Evolutionary conservation across 2,888 invertebrate genomes (phyloP).

Genomic region (Mimas tiliae): DNA sequence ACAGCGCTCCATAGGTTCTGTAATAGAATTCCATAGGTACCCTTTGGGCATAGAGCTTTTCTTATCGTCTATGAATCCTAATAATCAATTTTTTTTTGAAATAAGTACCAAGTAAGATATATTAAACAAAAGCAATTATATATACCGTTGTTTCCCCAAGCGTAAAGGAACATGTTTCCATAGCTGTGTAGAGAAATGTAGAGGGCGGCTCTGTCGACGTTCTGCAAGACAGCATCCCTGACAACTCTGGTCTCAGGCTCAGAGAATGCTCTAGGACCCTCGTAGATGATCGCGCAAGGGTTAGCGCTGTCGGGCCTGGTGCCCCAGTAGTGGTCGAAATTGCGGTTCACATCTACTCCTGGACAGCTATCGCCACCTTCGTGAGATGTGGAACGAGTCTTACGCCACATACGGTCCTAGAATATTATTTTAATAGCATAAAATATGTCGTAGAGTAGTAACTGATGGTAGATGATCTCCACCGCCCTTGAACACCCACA

Average conservation of each 20-base stretch:
- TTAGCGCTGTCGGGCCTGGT: slow-evolving; percentile 71
- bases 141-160: slow-evolving; percentile 87
- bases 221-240: slow-evolving; percentile 81
- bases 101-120: not conserved
- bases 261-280: slow-evolving; percentile 87
- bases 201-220: slow-evolving; percentile 80
- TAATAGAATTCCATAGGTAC: no score
- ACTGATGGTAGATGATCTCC: no score
- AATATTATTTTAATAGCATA: slow-evolving; percentile 22
- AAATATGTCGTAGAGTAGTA: not conserved
- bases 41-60: no score
- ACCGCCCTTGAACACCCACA: no score
- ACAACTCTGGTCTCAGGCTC: slow-evolving; percentile 87
- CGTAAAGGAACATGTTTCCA: slow-evolving; percentile 88
- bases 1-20: no score
- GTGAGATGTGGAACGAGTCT: slow-evolving; percentile 85
- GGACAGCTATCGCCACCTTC: slow-evolving; percentile 77
- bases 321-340: slow-evolving; percentile 90
- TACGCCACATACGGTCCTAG: slow-evolving; percentile 88
- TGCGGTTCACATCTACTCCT: slow-evolving; percentile 92
- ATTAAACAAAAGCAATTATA: slow-evolving; percentile 12
- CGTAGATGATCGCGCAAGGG: slow-evolving; percentile 87
- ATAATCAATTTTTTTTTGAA: no score
- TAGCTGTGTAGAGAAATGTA: slow-evolving; percentile 91
- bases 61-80: no score